Conservation (phyloP, 2,797 vertebrate genomes). For the Fratercula arctica region DNA sequence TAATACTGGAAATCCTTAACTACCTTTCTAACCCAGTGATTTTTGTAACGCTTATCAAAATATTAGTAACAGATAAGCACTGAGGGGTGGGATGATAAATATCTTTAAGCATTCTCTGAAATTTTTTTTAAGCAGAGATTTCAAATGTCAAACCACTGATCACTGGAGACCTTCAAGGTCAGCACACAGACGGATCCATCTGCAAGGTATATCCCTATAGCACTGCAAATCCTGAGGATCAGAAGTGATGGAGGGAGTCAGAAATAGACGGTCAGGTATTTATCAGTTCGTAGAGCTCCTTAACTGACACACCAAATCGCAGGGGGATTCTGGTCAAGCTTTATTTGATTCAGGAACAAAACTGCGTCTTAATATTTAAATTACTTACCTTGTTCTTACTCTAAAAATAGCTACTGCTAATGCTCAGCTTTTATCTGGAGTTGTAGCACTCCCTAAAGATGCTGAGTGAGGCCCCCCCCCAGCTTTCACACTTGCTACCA, state of each 20-base stretch:
- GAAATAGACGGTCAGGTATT: neutral
- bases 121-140: neutral
- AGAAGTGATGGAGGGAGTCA: neutral
- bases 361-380: neutral
- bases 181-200: neutral
- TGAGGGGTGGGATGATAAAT: neutral
- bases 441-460: neutral
- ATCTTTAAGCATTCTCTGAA: neutral
- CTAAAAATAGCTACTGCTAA: neutral
- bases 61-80: neutral
- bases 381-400: neutral
- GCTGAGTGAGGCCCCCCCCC: fast-evolving
- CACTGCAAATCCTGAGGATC: fast-evolving
- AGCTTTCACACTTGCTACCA: neutral
- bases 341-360: neutral
- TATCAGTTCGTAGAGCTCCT: neutral
- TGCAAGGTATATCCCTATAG: neutral
- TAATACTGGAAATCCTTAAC: neutral
- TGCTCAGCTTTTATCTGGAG: neutral
- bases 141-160: neutral
- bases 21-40: neutral
- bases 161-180: neutral
- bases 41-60: neutral
- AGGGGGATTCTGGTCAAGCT: neutral
- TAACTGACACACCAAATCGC: neutral